Conservation (phyloP, 2,888 invertebrate genomes). For the Phanerotoma sp. region DNA sequence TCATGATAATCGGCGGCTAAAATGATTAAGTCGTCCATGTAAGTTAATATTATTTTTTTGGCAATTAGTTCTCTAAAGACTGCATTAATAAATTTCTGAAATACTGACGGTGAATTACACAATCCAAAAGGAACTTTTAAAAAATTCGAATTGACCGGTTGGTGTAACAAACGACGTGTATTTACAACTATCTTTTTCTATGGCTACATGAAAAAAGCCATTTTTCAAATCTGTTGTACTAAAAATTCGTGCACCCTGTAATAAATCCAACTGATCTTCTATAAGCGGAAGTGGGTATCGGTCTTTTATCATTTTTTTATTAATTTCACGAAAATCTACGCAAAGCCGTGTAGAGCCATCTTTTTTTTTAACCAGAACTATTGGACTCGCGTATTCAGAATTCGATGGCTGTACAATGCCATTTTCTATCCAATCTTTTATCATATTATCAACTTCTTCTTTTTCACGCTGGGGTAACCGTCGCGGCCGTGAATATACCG, state of each 20-base stretch:
- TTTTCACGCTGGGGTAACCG: slow-evolving; percentile 36
- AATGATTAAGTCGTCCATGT: slow-evolving; percentile 34
- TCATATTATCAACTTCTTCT: slow-evolving; percentile 38
- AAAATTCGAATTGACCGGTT: background rate
- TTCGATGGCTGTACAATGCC: slow-evolving; percentile 41
- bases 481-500: slow-evolving; percentile 38
- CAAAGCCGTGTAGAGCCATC: slow-evolving; percentile 40
- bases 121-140: slow-evolving; percentile 38
- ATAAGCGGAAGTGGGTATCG: too few relatives aligned
- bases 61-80: slow-evolving; percentile 29
- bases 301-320: slow-evolving; percentile 48
- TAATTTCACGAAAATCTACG: slow-evolving; percentile 52
- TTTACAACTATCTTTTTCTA: slow-evolving; percentile 35
- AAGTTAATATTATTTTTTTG: slow-evolving; percentile 22
- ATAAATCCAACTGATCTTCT: slow-evolving; percentile 40
- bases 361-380: slow-evolving; percentile 42
- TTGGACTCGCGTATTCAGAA: slow-evolving; percentile 46
- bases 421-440: slow-evolving; percentile 42
- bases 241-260: background rate
- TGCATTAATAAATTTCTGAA: slow-evolving; percentile 32
- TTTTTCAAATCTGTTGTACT: slow-evolving; percentile 30
- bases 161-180: slow-evolving; percentile 42
- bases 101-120: slow-evolving; percentile 35
- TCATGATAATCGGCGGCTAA: slow-evolving; percentile 18
- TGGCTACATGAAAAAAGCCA: slow-evolving; percentile 41